Conservation (phyloP, 1,140 invertebrate species). For the Charaxes varanes region DNA sequence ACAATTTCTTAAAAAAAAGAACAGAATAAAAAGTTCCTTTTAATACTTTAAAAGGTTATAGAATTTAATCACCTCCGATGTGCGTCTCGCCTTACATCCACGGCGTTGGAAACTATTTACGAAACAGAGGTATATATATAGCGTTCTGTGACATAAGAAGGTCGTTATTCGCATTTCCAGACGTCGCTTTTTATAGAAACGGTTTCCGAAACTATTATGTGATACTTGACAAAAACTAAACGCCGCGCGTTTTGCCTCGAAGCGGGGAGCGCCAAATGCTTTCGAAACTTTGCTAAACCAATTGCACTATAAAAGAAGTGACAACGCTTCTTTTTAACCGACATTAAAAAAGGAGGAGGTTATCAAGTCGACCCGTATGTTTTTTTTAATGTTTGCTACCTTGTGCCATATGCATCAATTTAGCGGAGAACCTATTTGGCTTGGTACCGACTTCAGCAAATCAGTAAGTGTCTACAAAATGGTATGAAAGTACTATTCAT, state of each 20-base stretch:
- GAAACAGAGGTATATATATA: constrained; percentile 23
- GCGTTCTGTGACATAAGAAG: constrained; percentile 18
- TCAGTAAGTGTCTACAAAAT: too few relatives aligned
- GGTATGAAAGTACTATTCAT: too few relatives aligned
- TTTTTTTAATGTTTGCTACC: too few relatives aligned
- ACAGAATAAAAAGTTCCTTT: too few relatives aligned
- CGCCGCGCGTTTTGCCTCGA: constrained; percentile 4
- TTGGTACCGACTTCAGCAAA: too few relatives aligned
- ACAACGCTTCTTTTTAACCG: too few relatives aligned
- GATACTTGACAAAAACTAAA: constrained; percentile 17
- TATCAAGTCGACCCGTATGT: too few relatives aligned
- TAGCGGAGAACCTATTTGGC: too few relatives aligned
- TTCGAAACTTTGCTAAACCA: neutral
- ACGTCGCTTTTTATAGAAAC: constrained; percentile 25
- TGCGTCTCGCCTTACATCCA: constrained; percentile 8
- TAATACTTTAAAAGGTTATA: neutral
- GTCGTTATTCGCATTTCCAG: constrained; percentile 24
- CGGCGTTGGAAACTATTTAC: constrained; percentile 17
- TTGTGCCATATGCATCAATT: too few relatives aligned
- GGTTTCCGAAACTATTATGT: constrained; percentile 20
- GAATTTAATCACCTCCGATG: neutral
- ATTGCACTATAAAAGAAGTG: neutral
- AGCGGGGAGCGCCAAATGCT: constrained; percentile 1
- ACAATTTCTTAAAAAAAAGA: too few relatives aligned
- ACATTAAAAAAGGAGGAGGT: too few relatives aligned